Conservation (phyloP, 23 tunicate genomes). For the Trididemnum nubilum region DNA sequence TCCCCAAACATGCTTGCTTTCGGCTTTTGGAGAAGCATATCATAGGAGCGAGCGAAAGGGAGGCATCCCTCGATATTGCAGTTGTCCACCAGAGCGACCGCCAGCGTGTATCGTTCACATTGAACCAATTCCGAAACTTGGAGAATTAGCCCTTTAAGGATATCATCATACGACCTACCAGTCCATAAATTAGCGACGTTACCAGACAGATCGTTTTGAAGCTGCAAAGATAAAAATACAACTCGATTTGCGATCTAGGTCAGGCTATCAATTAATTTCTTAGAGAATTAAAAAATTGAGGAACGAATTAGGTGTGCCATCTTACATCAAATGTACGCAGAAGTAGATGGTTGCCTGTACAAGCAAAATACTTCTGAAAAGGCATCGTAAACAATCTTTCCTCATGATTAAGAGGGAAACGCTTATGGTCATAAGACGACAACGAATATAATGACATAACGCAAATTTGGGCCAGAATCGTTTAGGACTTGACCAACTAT, state of each 20-base stretch:
- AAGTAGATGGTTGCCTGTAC: too few relatives aligned
- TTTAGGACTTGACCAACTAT: too few relatives aligned
- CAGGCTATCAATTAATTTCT: too few relatives aligned
- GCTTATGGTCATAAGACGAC: too few relatives aligned
- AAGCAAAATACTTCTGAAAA: too few relatives aligned
- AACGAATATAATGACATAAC: too few relatives aligned
- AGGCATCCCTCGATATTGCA: constrained; percentile 88
- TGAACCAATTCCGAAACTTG: constrained; percentile 61
- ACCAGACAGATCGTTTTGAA: constrained; percentile 61
- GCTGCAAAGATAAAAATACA: constrained; percentile 43
- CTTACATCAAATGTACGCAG: too few relatives aligned
- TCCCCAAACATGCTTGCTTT: constrained; percentile 50
- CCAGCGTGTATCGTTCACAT: constrained; percentile 88
- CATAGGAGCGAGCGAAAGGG: constrained; percentile 81
- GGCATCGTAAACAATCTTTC: too few relatives aligned
- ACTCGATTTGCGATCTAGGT: not conserved
- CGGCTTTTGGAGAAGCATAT: constrained; percentile 70
- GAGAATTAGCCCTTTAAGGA: constrained; percentile 59
- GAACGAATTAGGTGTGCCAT: too few relatives aligned
- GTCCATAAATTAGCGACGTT: constrained; percentile 72
- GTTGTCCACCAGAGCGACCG: constrained; percentile 83
- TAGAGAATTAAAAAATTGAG: too few relatives aligned
- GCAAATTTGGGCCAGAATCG: too few relatives aligned
- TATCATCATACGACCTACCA: constrained; percentile 50
- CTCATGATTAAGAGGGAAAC: too few relatives aligned